Evolutionary conservation across 1,140 invertebrate species (phyloP).

Genomic region (Drosophila ercepeae): DNA sequence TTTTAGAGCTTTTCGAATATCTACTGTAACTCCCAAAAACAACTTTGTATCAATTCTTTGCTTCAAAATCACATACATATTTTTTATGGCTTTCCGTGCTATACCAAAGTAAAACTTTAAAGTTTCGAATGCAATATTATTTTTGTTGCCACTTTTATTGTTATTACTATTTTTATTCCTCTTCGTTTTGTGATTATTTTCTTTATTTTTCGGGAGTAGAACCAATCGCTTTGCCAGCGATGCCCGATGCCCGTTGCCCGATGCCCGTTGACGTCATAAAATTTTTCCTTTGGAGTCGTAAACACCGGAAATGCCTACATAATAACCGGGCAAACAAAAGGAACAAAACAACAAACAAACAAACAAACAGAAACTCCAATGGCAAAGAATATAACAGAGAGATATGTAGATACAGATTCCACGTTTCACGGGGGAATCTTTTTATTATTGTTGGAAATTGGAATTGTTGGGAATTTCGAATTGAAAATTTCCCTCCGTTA

Average conservation of each 20-base stretch:
- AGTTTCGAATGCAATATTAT: constrained; percentile 22
- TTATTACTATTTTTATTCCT: constrained; percentile 28
- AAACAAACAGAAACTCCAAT: constrained; percentile 24
- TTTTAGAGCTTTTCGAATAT: no score
- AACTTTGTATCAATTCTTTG: constrained; percentile 22
- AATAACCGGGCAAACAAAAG: constrained; percentile 40
- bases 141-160: constrained; percentile 35
- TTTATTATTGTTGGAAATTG: constrained; percentile 50
- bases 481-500: constrained; percentile 46
- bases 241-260: no score
- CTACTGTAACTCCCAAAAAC: neutral
- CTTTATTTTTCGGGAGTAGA: constrained; percentile 1
- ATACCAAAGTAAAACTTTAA: constrained; percentile 39
- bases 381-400: constrained; percentile 43
- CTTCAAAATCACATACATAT: constrained; percentile 4
- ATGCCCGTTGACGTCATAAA: constrained; percentile 75
- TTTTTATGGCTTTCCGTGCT: constrained; percentile 54
- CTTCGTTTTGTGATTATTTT: constrained; percentile 14
- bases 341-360: constrained; percentile 3
- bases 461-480: constrained; percentile 53
- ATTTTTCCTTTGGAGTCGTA: constrained; percentile 58
- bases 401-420: constrained; percentile 28
- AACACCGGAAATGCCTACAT: constrained; percentile 68
- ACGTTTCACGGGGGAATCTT: constrained; percentile 11
- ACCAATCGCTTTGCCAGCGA: constrained; percentile 38